phyloP scores from a whole-genome alignment of 2,113 vertebrate genomes.

The Baryphthengus martii region DNA sequence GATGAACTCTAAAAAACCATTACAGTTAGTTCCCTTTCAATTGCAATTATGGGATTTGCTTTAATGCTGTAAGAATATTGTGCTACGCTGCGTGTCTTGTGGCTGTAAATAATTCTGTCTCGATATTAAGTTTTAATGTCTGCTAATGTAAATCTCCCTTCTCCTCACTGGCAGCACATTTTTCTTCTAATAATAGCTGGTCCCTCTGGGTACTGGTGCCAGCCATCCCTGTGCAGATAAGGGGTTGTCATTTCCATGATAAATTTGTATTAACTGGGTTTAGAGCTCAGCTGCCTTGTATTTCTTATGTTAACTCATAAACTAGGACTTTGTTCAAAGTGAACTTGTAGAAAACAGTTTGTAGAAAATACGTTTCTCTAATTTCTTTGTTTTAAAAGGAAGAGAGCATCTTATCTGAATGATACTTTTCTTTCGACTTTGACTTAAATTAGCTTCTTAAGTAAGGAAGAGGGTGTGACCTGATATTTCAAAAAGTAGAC shows the following conservation, averaged over 20 bases:
- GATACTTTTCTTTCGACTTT: background rate
- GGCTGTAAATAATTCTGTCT: background rate
- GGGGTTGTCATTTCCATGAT: background rate
- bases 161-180: background rate
- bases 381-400: background rate
- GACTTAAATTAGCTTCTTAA: background rate
- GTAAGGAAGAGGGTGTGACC: background rate
- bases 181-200: constrained; percentile 8
- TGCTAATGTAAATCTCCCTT: background rate
- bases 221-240: constrained; percentile 1
- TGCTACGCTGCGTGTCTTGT: background rate
- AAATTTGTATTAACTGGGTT: background rate
- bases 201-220: background rate
- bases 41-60: background rate
- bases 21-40: background rate
- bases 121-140: background rate
- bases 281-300: background rate
- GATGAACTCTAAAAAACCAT: background rate
- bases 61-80: background rate
- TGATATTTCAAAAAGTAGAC: background rate
- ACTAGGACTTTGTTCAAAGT: background rate
- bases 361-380: background rate
- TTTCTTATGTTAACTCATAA: background rate
- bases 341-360: background rate
- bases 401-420: background rate